phyloP scores from a whole-genome alignment of 1,140 invertebrate species.

The Hycleus cichorii region DNA sequence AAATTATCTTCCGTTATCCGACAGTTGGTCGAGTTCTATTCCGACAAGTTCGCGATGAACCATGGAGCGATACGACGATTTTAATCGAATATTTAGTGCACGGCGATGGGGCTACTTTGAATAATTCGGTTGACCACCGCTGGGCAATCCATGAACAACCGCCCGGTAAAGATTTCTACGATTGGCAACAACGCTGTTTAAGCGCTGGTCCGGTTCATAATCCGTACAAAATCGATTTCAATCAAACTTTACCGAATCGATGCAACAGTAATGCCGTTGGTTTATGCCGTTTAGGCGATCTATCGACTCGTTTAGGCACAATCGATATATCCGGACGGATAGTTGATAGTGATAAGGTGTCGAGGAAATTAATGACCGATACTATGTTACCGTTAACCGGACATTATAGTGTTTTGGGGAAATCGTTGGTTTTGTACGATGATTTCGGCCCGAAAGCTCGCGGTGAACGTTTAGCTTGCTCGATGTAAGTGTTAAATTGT shows the following conservation, averaged over 20 bases:
- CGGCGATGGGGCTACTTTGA: conserved; percentile 73
- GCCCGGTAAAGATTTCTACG: conserved; percentile 80
- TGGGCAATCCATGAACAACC: conserved; percentile 56
- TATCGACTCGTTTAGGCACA: conserved; percentile 59
- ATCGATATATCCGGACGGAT: conserved; percentile 69
- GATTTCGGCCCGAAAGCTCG: conserved; percentile 78
- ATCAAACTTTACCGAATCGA: conserved; percentile 40
- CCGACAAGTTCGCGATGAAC: conserved; percentile 66
- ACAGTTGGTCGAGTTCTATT: conserved; percentile 80
- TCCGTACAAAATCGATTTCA: conserved; percentile 59
- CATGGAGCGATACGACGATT: conserved; percentile 74
- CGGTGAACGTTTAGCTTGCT: conserved; percentile 81
- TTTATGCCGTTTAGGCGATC: conserved; percentile 58
- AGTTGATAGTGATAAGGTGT: conserved; percentile 51
- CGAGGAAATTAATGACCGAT: conserved; percentile 74
- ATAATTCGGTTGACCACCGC: conserved; percentile 69
- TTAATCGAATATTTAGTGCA: conserved; percentile 74
- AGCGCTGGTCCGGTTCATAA: conserved; percentile 75
- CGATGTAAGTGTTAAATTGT: conserved; percentile 50
- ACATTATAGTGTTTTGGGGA: conserved; percentile 64
- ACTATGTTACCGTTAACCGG: conserved; percentile 69
- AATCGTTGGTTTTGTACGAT: conserved; percentile 82
- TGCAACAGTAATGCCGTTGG: conserved; percentile 50
- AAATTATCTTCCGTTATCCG: conserved; percentile 75
- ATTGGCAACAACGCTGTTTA: conserved; percentile 78